phyloP scores from a whole-genome alignment of 2,797 vertebrate genomes.

The Otolemur crassicaudatus region DNA sequence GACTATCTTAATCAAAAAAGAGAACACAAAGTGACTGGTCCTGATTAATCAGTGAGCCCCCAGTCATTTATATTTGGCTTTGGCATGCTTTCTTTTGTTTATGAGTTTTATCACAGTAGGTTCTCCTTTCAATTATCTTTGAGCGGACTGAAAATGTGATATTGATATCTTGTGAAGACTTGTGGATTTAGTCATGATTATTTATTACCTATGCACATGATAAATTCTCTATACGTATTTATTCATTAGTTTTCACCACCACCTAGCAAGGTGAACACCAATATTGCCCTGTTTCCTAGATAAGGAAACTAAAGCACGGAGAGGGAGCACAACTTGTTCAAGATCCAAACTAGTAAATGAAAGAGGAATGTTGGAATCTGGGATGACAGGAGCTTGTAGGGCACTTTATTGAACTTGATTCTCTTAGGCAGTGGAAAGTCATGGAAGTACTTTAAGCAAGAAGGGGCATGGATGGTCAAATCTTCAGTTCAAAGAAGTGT shows the following conservation, averaged over 20 bases:
- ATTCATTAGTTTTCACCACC: background rate
- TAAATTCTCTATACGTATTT: background rate
- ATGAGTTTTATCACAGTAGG: background rate
- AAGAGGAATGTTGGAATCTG: background rate
- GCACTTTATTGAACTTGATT: background rate
- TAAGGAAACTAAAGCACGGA: background rate
- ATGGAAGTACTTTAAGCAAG: background rate
- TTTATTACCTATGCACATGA: background rate
- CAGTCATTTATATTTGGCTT: conserved; percentile 58
- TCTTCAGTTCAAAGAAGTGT: background rate
- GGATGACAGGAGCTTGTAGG: background rate
- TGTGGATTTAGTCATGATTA: background rate
- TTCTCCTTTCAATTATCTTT: background rate
- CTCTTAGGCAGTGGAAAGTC: background rate
- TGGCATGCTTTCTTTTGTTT: conserved; percentile 31
- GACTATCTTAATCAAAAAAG: conserved; percentile 21
- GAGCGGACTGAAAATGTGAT: background rate
- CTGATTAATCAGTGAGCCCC: background rate
- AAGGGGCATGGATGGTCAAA: background rate
- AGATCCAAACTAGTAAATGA: background rate
- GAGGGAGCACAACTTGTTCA: background rate
- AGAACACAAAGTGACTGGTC: background rate
- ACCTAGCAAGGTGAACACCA: background rate
- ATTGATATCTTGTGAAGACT: background rate
- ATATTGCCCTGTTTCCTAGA: background rate